A percentile compares a stretch with the other conserved stretches of the same genome.
phyloP scores from a whole-genome alignment of 2,113 vertebrate species.

The Peromyscus polionotus region DNA sequence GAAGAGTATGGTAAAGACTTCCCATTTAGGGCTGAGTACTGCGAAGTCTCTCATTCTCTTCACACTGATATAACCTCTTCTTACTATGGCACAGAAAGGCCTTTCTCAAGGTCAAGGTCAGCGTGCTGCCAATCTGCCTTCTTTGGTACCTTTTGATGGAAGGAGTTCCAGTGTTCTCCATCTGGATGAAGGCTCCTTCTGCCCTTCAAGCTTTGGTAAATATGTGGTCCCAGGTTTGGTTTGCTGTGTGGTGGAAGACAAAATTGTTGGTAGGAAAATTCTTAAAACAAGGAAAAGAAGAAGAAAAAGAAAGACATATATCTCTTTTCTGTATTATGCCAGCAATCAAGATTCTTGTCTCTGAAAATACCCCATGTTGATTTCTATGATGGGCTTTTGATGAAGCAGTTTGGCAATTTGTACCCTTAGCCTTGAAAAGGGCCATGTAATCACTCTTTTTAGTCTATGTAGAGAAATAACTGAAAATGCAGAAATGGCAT shows the following conservation, averaged over 20 bases:
- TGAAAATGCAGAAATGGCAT: conserved; percentile 44
- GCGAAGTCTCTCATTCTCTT: not conserved
- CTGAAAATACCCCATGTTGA: not conserved
- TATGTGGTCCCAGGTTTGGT: not conserved
- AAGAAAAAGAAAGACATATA: not conserved
- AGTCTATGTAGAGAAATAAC: conserved; percentile 5
- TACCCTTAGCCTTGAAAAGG: not conserved
- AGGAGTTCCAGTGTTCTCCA: not conserved
- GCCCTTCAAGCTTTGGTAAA: not conserved
- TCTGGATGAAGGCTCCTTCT: not conserved
- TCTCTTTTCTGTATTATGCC: not conserved
- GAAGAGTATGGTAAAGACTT: not conserved
- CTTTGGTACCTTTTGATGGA: not conserved
- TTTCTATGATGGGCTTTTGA: not conserved
- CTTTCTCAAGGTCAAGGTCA: not conserved
- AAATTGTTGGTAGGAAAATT: not conserved
- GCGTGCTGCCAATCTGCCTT: not conserved
- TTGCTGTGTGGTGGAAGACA: not conserved
- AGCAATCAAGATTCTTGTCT: not conserved
- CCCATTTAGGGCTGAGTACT: not conserved
- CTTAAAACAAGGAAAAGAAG: not conserved
- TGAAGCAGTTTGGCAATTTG: not conserved
- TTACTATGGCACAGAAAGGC: not conserved
- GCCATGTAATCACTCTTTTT: conserved; percentile 4
- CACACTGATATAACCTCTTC: not conserved